Conservation (phyloP, 2,888 invertebrate species). For the Lumbricus terrestris region DNA sequence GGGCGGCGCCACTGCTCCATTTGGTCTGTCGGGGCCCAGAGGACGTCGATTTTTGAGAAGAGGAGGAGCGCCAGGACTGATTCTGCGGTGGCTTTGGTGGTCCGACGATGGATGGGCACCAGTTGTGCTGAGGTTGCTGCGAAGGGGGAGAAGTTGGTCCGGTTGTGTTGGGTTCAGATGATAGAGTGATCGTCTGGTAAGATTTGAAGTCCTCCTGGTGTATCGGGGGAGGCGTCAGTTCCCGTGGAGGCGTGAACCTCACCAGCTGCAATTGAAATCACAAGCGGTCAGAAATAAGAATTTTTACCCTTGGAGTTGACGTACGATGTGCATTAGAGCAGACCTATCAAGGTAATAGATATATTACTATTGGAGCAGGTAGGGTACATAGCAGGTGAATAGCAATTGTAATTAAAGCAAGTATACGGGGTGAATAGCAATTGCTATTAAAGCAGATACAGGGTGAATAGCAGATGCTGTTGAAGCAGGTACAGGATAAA, state of each 20-base stretch:
- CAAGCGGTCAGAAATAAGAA: not conserved
- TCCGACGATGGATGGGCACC: not conserved
- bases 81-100: not conserved
- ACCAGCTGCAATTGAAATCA: slow-evolving; percentile 32
- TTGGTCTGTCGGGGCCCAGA: not conserved
- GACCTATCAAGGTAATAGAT: too few relatives aligned
- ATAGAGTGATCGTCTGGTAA: slow-evolving; percentile 19
- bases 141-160: not conserved
- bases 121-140: not conserved
- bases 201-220: slow-evolving; percentile 29
- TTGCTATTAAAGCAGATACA: too few relatives aligned
- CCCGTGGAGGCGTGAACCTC: slow-evolving; percentile 38
- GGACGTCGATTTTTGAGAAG: not conserved
- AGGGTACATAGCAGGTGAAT: too few relatives aligned
- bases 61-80: not conserved
- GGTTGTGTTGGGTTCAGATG: slow-evolving; percentile 4
- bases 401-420: too few relatives aligned
- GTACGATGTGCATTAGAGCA: not conserved
- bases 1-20: not conserved
- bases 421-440: too few relatives aligned
- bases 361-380: too few relatives aligned
- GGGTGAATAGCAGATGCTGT: too few relatives aligned
- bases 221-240: slow-evolving; percentile 35
- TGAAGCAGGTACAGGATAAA: too few relatives aligned
- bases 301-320: not conserved